Conservation (phyloP, 2,888 invertebrate genomes). For the Drosophila incognita region DNA sequence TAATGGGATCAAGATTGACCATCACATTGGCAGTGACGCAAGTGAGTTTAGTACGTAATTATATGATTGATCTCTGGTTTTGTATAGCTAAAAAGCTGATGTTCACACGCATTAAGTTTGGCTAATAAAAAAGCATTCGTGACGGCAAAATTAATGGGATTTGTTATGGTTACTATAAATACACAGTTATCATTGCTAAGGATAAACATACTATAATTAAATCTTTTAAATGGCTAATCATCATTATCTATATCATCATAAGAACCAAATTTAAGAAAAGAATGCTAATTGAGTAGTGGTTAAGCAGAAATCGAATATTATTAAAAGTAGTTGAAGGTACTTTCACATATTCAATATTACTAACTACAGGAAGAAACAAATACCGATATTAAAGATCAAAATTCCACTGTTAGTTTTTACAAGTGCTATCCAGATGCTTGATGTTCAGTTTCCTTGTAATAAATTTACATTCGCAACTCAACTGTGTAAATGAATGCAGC, state of each 20-base stretch:
- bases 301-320: neutral
- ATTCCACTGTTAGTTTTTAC: neutral
- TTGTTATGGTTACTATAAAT: conserved; percentile 1
- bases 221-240: neutral
- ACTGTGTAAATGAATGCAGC: neutral
- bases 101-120: conserved; percentile 9
- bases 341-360: too few species aligned
- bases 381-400: too few species aligned
- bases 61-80: conserved; percentile 41
- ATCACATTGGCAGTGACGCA: conserved; percentile 40
- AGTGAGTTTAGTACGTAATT: conserved; percentile 26
- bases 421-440: neutral
- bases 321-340: neutral
- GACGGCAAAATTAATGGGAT: conserved; percentile 1
- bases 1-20: conserved; percentile 55
- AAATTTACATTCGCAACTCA: conserved; percentile 11
- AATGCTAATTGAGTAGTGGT: neutral
- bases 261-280: neutral
- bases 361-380: too few species aligned
- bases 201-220: neutral
- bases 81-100: conserved; percentile 3
- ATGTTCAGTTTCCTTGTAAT: neutral
- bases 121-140: neutral
- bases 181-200: neutral
- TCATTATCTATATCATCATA: neutral